These are phyloP conservation scores for Acipenser transmontanus DNA, from an alignment of 2,797 vertebrate species.

Conservation along the genomic window DNA sequence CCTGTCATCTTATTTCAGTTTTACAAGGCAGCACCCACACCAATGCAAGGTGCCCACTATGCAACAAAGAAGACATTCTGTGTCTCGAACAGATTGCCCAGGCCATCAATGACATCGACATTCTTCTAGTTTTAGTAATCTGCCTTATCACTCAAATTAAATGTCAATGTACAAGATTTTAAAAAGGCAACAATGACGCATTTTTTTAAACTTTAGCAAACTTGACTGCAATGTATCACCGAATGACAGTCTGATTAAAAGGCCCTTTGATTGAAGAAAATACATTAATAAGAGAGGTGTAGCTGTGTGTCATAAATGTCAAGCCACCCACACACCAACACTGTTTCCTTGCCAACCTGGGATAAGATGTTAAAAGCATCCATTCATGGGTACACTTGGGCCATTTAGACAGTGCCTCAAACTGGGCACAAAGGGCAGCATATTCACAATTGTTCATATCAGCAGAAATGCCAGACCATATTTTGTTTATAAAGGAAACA, in stretches of 20 bases:
- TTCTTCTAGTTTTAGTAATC: not conserved
- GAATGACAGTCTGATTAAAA: not conserved
- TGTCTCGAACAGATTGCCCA: too few species aligned
- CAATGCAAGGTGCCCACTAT: too few species aligned
- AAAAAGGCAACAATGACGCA: not conserved
- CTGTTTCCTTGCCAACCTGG: constrained; percentile 12
- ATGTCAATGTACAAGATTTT: too few species aligned
- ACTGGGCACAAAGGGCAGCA: not conserved
- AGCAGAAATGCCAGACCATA: too few species aligned
- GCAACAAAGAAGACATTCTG: too few species aligned
- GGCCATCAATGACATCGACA: constrained; percentile 6
- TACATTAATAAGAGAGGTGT: not conserved
- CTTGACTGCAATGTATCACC: not conserved
- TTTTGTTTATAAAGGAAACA: too few species aligned
- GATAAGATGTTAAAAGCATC: constrained; percentile 3
- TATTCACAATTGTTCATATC: not conserved
- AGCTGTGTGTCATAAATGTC: constrained; percentile 7
- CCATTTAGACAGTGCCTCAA: not conserved
- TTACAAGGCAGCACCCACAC: too few species aligned
- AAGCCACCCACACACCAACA: not conserved
- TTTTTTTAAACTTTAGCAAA: not conserved
- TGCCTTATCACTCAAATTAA: not conserved
- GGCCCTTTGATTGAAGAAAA: not conserved
- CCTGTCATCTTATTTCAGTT: too few species aligned
- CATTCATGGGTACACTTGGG: not conserved